Evolutionary conservation across 2,888 invertebrate genomes (phyloP).

Genomic region (Sphinx pinastri): DNA sequence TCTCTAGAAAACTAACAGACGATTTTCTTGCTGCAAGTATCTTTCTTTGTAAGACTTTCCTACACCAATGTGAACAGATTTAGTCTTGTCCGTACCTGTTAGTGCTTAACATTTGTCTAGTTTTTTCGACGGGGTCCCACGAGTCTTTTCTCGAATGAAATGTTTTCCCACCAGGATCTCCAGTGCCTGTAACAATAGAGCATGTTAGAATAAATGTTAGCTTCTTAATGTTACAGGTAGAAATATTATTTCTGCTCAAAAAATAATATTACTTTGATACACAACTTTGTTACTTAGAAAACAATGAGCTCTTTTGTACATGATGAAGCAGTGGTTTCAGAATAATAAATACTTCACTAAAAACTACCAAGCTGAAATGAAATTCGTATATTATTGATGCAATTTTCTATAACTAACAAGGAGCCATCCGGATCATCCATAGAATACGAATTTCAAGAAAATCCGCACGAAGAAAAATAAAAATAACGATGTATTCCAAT

Average conservation of each 20-base stretch:
- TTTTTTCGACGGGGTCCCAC: slow-evolving; percentile 93
- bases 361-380: background rate
- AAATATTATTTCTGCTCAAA: background rate
- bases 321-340: background rate
- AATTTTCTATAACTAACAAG: background rate
- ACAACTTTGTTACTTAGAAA: background rate
- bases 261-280: background rate
- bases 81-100: slow-evolving; percentile 60
- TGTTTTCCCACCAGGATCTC: slow-evolving; percentile 73
- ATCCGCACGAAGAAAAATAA: slow-evolving; percentile 13
- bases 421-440: slow-evolving; percentile 2
- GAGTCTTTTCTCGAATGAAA: slow-evolving; percentile 86
- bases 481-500: slow-evolving; percentile 6
- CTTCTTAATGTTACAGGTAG: background rate
- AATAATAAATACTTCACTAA: background rate
- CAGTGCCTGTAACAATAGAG: slow-evolving; percentile 49
- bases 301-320: background rate
- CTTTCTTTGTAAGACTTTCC: background rate
- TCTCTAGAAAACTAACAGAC: too few relatives aligned
- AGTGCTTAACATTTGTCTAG: slow-evolving; percentile 87
- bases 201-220: background rate
- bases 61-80: background rate
- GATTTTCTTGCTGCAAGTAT: too few relatives aligned
- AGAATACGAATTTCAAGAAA: background rate
- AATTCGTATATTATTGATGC: too few relatives aligned